Evolutionary conservation across 2,797 vertebrate genomes (phyloP).

Genomic region (Stomatorhinus walkeri): DNA sequence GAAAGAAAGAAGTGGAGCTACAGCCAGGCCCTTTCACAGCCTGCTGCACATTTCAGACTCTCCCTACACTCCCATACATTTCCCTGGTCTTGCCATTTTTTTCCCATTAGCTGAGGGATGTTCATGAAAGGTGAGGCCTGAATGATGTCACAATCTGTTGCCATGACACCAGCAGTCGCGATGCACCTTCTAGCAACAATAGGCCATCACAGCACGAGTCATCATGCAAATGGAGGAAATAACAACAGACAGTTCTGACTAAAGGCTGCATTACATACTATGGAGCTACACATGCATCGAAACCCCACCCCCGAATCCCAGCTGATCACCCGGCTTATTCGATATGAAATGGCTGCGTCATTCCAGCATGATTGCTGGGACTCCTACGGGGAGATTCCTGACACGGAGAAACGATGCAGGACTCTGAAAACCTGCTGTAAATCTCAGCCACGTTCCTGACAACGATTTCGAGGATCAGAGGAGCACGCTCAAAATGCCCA

Average conservation of each 20-base stretch:
- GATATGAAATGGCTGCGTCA: slow-evolving; percentile 13
- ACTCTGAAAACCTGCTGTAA: slow-evolving; percentile 47
- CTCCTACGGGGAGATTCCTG: slow-evolving; percentile 56
- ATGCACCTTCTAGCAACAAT: not conserved
- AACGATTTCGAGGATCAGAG: not conserved
- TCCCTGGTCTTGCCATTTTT: not conserved
- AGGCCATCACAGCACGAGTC: too few species aligned
- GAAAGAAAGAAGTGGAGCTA: not conserved
- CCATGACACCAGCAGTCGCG: not conserved
- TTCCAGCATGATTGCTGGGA: slow-evolving; percentile 59
- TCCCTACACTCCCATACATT: not conserved
- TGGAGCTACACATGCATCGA: slow-evolving; percentile 18
- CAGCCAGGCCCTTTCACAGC: not conserved
- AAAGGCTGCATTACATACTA: not conserved
- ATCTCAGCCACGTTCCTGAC: slow-evolving; percentile 43
- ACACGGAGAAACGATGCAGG: slow-evolving; percentile 48
- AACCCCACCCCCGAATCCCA: not conserved
- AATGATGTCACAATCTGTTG: not conserved
- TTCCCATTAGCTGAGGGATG: not conserved
- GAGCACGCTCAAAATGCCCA: not conserved
- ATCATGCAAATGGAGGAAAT: not conserved
- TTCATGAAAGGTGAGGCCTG: not conserved
- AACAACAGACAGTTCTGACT: not conserved
- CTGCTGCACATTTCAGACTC: not conserved
- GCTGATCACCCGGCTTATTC: slow-evolving; percentile 7